These are phyloP conservation scores for Argyrosomus regius DNA, from an alignment of 2,797 vertebrate species.

Conservation along the genomic window DNA sequence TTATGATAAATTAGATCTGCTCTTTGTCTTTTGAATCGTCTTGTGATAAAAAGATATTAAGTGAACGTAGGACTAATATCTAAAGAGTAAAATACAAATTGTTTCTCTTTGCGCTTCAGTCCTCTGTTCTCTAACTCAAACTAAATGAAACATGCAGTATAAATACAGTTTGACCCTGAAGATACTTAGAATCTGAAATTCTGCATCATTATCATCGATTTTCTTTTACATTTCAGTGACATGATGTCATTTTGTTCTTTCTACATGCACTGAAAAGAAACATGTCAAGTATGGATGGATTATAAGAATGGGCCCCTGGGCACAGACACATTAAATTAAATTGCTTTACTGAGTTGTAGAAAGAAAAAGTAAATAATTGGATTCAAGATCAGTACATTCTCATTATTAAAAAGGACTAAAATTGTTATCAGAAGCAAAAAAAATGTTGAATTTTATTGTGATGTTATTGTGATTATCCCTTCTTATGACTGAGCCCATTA, in stretches of 20 bases:
- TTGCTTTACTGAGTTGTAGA: not conserved
- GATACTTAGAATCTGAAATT: not conserved
- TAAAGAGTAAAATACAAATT: too few species aligned
- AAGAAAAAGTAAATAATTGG: not conserved
- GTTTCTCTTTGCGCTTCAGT: not conserved
- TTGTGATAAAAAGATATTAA: too few species aligned
- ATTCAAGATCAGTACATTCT: not conserved
- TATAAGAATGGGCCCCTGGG: conserved; percentile 4
- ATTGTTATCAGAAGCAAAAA: not conserved
- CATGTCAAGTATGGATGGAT: conserved; percentile 18
- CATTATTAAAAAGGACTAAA: not conserved
- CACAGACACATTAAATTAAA: not conserved
- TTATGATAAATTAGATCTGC: too few species aligned
- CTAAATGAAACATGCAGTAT: not conserved
- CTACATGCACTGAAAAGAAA: conserved; percentile 15
- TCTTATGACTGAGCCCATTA: not conserved
- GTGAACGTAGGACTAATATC: too few species aligned
- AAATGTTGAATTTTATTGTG: too few species aligned
- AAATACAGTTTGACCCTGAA: not conserved
- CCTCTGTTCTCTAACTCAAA: not conserved
- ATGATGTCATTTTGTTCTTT: conserved; percentile 5
- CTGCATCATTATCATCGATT: not conserved
- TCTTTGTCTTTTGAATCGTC: too few species aligned
- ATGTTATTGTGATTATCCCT: not conserved
- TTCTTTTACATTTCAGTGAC: conserved; percentile 11